Evolutionary conservation across 2,797 vertebrate species (phyloP).

Genomic region (Fratercula arctica): DNA sequence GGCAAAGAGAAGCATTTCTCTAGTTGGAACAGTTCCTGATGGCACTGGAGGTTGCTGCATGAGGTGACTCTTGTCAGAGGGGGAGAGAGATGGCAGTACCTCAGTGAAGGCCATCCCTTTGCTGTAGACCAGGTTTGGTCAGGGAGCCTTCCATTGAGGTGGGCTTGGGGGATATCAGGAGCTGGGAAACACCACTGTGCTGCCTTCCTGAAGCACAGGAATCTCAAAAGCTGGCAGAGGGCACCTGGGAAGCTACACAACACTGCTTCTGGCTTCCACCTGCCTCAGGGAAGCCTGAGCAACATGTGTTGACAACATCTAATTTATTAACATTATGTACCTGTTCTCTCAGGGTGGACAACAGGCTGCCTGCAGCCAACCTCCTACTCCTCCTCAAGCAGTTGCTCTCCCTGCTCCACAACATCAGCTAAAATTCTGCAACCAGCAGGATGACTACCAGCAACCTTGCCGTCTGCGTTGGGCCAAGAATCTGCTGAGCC

Average conservation of each 20-base stretch:
- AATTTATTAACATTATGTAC: neutral
- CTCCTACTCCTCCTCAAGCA: slow-evolving; percentile 79
- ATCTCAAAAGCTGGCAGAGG: neutral
- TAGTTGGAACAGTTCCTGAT: neutral
- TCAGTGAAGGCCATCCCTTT: neutral
- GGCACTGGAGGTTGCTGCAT: too few relatives aligned
- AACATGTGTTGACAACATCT: neutral
- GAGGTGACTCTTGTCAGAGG: neutral
- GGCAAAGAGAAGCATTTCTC: neutral
- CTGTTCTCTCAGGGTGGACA: slow-evolving; percentile 48
- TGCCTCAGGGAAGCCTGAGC: neutral
- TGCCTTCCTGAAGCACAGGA: neutral
- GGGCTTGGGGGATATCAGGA: neutral
- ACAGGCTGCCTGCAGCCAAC: slow-evolving; percentile 81
- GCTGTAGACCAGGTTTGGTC: neutral
- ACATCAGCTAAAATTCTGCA: slow-evolving; percentile 79
- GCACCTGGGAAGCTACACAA: neutral
- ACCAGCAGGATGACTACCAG: slow-evolving; percentile 85
- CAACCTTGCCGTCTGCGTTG: slow-evolving; percentile 57
- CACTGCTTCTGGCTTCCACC: neutral
- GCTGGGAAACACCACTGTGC: neutral
- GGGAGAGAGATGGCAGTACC: too few relatives aligned
- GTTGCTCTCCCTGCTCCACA: slow-evolving; percentile 81
- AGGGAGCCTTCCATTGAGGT: neutral
- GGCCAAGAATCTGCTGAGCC: neutral